Conservation (phyloP, 2,113 vertebrate genomes). For the Protobothrops mucrosquamatus region DNA sequence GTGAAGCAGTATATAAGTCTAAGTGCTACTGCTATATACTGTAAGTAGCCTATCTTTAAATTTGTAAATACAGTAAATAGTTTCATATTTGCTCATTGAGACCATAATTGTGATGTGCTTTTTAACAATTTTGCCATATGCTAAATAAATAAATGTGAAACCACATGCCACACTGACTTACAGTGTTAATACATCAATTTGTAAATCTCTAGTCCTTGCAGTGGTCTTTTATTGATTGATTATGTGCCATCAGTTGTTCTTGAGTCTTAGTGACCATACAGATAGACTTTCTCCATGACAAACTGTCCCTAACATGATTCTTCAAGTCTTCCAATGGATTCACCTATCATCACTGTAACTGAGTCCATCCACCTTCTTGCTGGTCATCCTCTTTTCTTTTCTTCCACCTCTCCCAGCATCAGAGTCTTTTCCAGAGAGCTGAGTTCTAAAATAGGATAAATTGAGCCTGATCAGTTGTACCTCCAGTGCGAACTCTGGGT, state of each 20-base stretch:
- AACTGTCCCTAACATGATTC: background rate
- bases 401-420: background rate
- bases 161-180: background rate
- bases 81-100: background rate
- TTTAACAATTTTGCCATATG: background rate
- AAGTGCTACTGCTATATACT: background rate
- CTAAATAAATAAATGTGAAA: background rate
- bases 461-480: background rate
- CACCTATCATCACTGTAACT: background rate
- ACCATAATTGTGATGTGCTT: background rate
- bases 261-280: background rate
- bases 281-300: background rate
- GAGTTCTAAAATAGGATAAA: background rate
- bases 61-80: background rate
- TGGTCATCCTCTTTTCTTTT: background rate
- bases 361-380: background rate
- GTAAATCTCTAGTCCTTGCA: background rate
- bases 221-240: no score
- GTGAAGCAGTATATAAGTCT: background rate
- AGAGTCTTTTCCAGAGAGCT: background rate
- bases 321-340: background rate
- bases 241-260: background rate
- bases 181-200: background rate
- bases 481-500: background rate
- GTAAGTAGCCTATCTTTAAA: background rate